Evolutionary conservation across 2,797 vertebrate species (phyloP).

Genomic region (Thaleichthys pacificus): DNA sequence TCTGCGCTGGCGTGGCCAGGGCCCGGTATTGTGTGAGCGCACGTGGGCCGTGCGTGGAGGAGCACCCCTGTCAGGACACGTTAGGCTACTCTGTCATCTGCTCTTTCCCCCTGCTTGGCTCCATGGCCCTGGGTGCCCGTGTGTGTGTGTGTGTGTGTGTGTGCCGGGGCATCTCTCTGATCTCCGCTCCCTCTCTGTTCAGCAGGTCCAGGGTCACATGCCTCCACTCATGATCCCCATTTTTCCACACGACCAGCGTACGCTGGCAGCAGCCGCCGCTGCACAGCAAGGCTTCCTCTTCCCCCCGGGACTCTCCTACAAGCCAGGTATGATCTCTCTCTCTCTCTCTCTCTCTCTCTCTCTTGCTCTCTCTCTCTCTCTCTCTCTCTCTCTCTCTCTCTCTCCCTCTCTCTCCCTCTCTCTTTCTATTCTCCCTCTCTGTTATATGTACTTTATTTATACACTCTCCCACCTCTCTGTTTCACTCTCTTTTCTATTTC

Average conservation of each 20-base stretch:
- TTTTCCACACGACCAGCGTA: slow-evolving; percentile 99
- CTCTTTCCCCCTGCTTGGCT: slow-evolving; percentile 21
- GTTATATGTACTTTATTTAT: no score
- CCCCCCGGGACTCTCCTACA: slow-evolving; percentile 98
- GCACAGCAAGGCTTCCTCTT: slow-evolving; percentile 99
- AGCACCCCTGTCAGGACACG: slow-evolving; percentile 82
- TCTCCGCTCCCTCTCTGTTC: slow-evolving; percentile 93
- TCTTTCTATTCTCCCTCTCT: neutral
- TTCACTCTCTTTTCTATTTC: no score
- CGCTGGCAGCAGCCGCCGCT: slow-evolving; percentile 95
- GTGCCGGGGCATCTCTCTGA: slow-evolving; percentile 84
- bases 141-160: slow-evolving; percentile 58
- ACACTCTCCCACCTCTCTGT: no score
- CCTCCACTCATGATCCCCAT: slow-evolving; percentile 99
- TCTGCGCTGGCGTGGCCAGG: slow-evolving; percentile 65
- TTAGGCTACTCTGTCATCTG: slow-evolving; percentile 92
- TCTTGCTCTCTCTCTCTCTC: neutral
- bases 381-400: neutral
- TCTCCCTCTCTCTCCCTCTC: neutral
- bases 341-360: neutral
- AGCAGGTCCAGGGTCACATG: slow-evolving; percentile 99
- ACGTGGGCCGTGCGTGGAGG: slow-evolving; percentile 67
- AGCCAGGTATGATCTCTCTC: slow-evolving; percentile 86
- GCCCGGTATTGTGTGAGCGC: slow-evolving; percentile 73
- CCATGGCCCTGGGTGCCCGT: slow-evolving; percentile 39